phyloP scores from a whole-genome alignment of 2,888 invertebrate species.

The Cistogaster globosa region DNA sequence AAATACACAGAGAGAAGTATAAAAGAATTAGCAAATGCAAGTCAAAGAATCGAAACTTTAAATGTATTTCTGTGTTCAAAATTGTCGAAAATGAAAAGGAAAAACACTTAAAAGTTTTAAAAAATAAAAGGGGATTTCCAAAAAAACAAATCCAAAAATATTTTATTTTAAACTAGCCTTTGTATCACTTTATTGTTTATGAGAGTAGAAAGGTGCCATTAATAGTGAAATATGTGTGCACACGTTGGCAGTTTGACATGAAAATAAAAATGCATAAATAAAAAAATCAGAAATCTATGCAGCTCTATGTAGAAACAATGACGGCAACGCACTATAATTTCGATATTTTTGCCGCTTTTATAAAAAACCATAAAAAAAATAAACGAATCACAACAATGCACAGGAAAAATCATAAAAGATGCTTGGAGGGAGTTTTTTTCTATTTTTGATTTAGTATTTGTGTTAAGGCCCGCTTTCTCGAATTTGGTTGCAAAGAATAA shows the following conservation, averaged over 20 bases:
- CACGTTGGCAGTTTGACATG: constrained; percentile 59
- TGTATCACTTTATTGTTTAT: not conserved
- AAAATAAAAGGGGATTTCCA: not conserved
- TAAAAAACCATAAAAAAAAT: not conserved
- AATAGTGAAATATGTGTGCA: constrained; percentile 69
- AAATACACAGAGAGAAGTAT: not conserved
- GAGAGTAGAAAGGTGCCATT: constrained; percentile 56
- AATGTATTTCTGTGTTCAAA: constrained; percentile 9
- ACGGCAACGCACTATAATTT: constrained; percentile 71
- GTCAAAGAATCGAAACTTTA: constrained; percentile 12
- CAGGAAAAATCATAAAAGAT: constrained; percentile 38
- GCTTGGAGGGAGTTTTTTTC: constrained; percentile 63
- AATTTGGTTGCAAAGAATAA: constrained; percentile 49
- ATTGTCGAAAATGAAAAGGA: not conserved
- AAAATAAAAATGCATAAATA: constrained; percentile 20
- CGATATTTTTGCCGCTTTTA: constrained; percentile 62
- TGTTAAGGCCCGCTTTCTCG: constrained; percentile 41
- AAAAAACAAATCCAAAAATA: not conserved
- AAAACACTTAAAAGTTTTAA: constrained; percentile 37
- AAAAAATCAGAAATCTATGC: constrained; percentile 36
- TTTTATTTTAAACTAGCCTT: too few relatives aligned
- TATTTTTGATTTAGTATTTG: not conserved
- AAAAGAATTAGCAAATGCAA: not conserved
- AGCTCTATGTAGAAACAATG: too few relatives aligned
- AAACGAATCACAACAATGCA: not conserved